Evolutionary conservation across 2,113 vertebrate species (phyloP), one percentile per base, ranked within the genome.

Genomic region (Puntigrus tetrazona): DNA sequence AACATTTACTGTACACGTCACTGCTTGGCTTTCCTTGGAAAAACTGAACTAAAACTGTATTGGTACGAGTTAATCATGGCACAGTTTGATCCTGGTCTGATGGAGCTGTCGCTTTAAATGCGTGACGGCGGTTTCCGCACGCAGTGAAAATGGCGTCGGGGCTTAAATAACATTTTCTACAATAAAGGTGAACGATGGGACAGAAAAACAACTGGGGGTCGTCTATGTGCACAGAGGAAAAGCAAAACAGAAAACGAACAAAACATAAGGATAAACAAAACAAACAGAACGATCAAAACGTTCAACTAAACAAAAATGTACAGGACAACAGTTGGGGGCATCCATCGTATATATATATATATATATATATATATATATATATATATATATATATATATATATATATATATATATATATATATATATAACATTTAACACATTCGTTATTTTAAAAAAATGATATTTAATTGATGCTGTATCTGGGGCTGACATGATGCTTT

Each of bases 1-100:
- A 95, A 95, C 93, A 94, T 94, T 94, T 95, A 95, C 94, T 96
- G 92, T 96, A 96, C 95, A 96, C 86, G 90, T 94, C 92, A 94
- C 95, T 95, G 96, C 95, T 96, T 95, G 95, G 95, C 96, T 97
- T 95, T 94, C 92, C 91, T 92, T 95, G 87, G 95, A 96, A 97
- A 96, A n/a, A n/a, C n/a, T n/a, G n/a, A n/a, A 95, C 90, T 29
- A 82, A 95, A 95, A 94, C 92, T 91, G 91, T 94, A 94, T 92
- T 85, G 87, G 90, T 90, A 93, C 90, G 22, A 70, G 84, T 63
- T 89, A 89, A 90, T 92, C 90, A 92, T 93, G 94, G 95, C 95
- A 96, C 94, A 85, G 93, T 92, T 93, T 93, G 94, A 94, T 95
- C 95, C 92, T 94, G 89, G 92, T 93, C 92, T 93, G 88, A 82